phyloP scores from a whole-genome alignment of 2,888 invertebrate genomes.

The Carabus problematicus region DNA sequence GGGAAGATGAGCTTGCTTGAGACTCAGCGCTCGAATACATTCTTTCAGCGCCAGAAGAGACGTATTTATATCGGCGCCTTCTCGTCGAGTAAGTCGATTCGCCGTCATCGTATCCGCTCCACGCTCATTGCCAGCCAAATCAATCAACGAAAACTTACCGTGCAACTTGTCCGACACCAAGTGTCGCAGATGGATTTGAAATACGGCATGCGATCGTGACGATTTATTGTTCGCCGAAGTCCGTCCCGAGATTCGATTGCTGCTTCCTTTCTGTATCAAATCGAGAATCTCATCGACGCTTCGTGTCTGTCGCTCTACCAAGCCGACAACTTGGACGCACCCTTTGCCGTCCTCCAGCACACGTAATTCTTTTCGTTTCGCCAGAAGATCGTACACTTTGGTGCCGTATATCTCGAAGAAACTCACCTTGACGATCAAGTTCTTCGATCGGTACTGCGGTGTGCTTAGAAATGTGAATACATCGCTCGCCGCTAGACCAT shows the following conservation, averaged over 20 bases:
- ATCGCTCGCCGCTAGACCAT: constrained; percentile 95
- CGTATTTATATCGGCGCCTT: constrained; percentile 98
- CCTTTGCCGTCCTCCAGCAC: constrained; percentile 97
- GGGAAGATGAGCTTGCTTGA: constrained; percentile 95
- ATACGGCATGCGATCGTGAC: constrained; percentile 98
- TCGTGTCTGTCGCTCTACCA: constrained; percentile 80
- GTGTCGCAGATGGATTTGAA: constrained; percentile 90
- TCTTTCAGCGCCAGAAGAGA: constrained; percentile 95
- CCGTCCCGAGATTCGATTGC: constrained; percentile 91
- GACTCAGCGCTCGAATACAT: constrained; percentile 94
- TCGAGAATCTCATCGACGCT: constrained; percentile 92
- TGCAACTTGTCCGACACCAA: constrained; percentile 79
- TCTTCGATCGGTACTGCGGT: constrained; percentile 81
- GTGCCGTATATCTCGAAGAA: constrained; percentile 99
- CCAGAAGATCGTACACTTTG: constrained; percentile 87
- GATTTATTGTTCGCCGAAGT: constrained; percentile 98
- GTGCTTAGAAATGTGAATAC: constrained; percentile 80
- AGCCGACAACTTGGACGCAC: constrained; percentile 95
- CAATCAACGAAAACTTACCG: constrained; percentile 98
- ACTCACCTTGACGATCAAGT: constrained; percentile 89
- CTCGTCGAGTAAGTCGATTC: constrained; percentile 89
- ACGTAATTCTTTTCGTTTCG: constrained; percentile 91
- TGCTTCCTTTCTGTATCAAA: constrained; percentile 89
- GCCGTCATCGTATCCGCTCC: constrained; percentile 99
- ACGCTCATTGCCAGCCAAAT: constrained; percentile 96